Percentiles rank a stretch among this genome's conserved stretches.
Evolutionary conservation across 2,888 invertebrate genomes (phyloP).

Genomic region (Acleris holmiana): DNA sequence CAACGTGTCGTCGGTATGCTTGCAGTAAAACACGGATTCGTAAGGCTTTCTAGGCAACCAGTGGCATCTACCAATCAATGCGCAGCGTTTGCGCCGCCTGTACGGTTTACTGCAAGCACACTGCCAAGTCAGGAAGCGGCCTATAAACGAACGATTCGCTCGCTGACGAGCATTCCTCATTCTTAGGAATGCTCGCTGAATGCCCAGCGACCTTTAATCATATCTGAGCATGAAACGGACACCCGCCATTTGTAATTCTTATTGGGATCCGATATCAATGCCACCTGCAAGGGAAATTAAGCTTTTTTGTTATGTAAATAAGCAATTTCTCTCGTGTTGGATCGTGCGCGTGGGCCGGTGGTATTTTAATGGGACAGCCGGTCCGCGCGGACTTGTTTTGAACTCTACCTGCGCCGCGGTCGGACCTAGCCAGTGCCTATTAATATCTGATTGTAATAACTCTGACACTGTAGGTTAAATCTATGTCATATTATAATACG

Average conservation of each 20-base stretch:
- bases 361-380: conserved; percentile 64
- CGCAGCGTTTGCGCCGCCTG: too few relatives aligned
- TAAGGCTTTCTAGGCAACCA: too few relatives aligned
- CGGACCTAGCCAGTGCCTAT: conserved; percentile 25
- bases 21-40: too few relatives aligned
- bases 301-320: conserved; percentile 45
- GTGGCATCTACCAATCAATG: too few relatives aligned
- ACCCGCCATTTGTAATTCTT: conserved; percentile 29
- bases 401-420: conserved; percentile 23
- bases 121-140: too few relatives aligned
- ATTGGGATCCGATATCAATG: conserved; percentile 19
- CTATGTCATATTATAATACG: too few relatives aligned
- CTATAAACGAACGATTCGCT: too few relatives aligned
- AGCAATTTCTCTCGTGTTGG: conserved; percentile 46
- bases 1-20: too few relatives aligned
- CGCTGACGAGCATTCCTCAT: too few relatives aligned
- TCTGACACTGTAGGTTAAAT: too few relatives aligned
- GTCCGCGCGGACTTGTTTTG: conserved; percentile 38
- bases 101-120: too few relatives aligned
- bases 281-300: conserved; percentile 29
- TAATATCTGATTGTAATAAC: background rate
- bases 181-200: too few relatives aligned
- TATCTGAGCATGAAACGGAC: conserved; percentile 20
- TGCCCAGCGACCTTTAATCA: conserved; percentile 23
- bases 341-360: conserved; percentile 53